Percentiles rank a stretch among this genome's conserved stretches.
phyloP scores from a whole-genome alignment of 2,113 vertebrate genomes.

The Calcarius ornatus region DNA sequence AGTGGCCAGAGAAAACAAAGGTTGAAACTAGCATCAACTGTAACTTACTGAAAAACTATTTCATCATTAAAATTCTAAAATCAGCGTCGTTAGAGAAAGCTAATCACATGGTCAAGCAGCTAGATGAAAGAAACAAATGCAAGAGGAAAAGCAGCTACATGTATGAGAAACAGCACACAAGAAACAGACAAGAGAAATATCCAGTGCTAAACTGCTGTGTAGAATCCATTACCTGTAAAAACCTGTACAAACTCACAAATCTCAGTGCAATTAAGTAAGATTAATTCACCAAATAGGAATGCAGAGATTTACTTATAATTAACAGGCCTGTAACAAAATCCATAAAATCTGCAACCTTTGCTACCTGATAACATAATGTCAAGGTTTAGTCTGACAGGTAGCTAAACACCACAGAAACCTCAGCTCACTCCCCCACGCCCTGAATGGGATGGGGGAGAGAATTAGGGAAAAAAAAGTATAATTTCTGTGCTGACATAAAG shows the following conservation, averaged over 20 bases:
- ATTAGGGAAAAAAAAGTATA: not conserved
- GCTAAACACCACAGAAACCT: not conserved
- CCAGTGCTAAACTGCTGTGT: fast-evolving
- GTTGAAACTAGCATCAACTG: not conserved
- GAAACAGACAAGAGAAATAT: not conserved
- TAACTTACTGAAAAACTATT: not conserved
- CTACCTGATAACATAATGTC: not conserved
- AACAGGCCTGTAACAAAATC: not conserved
- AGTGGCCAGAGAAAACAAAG: not conserved
- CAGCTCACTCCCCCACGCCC: not conserved
- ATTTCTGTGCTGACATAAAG: not conserved
- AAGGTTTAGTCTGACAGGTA: not conserved
- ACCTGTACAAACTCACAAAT: not conserved
- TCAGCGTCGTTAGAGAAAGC: not conserved
- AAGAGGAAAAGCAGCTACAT: not conserved
- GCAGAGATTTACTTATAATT: not conserved
- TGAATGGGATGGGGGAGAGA: fast-evolving
- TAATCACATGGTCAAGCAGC: not conserved
- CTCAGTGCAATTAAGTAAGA: not conserved
- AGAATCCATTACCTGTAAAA: not conserved
- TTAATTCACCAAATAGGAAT: not conserved
- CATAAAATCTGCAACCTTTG: not conserved
- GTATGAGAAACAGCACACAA: not conserved
- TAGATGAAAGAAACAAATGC: not conserved
- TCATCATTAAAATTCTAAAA: not conserved